A percentile compares a stretch with the other conserved stretches of the same genome.
These are phyloP conservation scores for Pasiphila rectangulata DNA, from an alignment of 2,888 invertebrate species.

Conservation along the genomic window DNA sequence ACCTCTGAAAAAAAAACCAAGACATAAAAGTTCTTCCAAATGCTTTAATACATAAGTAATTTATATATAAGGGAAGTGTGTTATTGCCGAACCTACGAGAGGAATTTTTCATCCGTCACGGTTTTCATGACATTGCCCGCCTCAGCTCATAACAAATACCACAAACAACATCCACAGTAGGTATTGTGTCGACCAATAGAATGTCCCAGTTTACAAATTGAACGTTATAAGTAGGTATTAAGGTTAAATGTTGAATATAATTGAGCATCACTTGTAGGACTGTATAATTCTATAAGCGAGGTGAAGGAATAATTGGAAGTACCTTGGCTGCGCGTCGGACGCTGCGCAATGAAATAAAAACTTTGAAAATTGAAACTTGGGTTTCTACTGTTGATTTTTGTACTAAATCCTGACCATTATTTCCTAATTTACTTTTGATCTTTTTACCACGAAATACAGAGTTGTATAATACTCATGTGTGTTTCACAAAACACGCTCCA, in stretches of 20 bases:
- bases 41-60: no score
- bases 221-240: slow-evolving; percentile 16
- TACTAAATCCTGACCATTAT: no score
- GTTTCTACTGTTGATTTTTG: not conserved
- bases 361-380: not conserved
- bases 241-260: slow-evolving; percentile 21
- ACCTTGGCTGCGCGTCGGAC: not conserved
- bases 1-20: no score
- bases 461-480: no score
- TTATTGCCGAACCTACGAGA: no score
- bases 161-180: slow-evolving; percentile 2
- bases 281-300: slow-evolving; percentile 11
- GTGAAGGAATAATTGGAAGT: slow-evolving; percentile 3
- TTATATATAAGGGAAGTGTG: no score
- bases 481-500: no score
- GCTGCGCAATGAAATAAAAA: not conserved
- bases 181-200: slow-evolving; percentile 17
- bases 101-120: not conserved
- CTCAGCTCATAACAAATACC: slow-evolving; percentile 1
- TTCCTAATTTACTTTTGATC: no score
- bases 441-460: no score
- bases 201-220: slow-evolving; percentile 12
- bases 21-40: no score
- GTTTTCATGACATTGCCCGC: not conserved
- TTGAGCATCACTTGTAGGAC: slow-evolving; percentile 11